Percentiles rank a stretch among this genome's conserved stretches.
phyloP scores from a whole-genome alignment of 35 echinoderm and acorn worm genomes.

The Heliocidaris tuberculata region DNA sequence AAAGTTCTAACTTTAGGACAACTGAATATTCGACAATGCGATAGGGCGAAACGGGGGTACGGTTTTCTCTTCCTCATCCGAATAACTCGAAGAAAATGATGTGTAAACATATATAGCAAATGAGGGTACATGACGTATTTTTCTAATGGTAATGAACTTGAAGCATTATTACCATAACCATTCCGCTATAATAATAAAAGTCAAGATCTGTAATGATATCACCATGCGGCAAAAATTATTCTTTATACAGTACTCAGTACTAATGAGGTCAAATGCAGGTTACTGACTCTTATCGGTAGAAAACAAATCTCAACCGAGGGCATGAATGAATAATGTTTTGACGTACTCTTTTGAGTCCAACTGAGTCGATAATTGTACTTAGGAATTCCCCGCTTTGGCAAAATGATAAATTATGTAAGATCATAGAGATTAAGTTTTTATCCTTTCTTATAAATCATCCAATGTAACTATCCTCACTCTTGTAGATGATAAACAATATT shows the following conservation, averaged over 20 bases:
- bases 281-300: not conserved
- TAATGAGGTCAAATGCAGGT: not conserved
- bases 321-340: not conserved
- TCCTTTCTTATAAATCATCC: too few species aligned
- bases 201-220: not conserved
- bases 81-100: too few species aligned
- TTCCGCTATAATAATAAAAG: not conserved
- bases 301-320: not conserved
- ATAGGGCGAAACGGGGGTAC: too few species aligned
- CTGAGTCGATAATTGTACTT: not conserved
- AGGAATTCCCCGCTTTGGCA: too few species aligned
- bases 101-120: too few species aligned
- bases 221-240: not conserved
- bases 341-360: not conserved
- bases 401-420: not conserved
- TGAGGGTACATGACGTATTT: too few species aligned
- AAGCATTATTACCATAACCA: not conserved
- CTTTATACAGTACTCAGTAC: not conserved
- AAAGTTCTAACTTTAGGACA: too few species aligned
- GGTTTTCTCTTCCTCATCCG: too few species aligned
- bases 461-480: too few species aligned
- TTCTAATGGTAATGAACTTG: not conserved
- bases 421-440: too few species aligned
- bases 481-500: too few species aligned
- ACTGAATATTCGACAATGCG: too few species aligned